Conservation (phyloP, 2,888 invertebrate genomes). For the Eupithecia subfuscata region DNA sequence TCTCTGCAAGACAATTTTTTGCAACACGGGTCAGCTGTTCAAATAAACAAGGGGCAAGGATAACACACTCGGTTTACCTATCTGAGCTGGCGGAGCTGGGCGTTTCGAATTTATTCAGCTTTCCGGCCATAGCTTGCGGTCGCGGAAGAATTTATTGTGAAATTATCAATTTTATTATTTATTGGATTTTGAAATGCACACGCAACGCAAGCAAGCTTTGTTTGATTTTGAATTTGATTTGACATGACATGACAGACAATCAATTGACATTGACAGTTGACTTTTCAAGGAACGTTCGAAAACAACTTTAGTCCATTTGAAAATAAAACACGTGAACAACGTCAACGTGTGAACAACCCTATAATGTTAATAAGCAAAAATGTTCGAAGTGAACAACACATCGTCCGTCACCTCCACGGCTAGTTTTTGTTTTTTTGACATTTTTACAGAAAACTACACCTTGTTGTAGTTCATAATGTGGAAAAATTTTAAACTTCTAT, state of each 20-base stretch:
- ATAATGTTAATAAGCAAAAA: too few relatives aligned
- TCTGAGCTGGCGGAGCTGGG: slow-evolving; percentile 96
- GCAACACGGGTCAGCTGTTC: slow-evolving; percentile 77
- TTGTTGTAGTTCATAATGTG: too few relatives aligned
- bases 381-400: too few relatives aligned
- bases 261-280: not conserved
- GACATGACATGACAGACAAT: slow-evolving; percentile 10
- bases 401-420: too few relatives aligned
- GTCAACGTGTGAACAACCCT: too few relatives aligned
- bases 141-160: slow-evolving; percentile 48
- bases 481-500: too few relatives aligned
- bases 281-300: not conserved
- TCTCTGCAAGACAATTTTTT: slow-evolving; percentile 61
- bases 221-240: slow-evolving; percentile 20
- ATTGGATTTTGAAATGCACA: slow-evolving; percentile 59
- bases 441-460: too few relatives aligned
- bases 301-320: not conserved
- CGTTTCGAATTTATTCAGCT: slow-evolving; percentile 89
- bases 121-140: slow-evolving; percentile 75
- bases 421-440: too few relatives aligned
- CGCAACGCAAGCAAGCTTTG: slow-evolving; percentile 48
- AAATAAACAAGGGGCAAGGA: slow-evolving; percentile 74
- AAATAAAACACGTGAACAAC: too few relatives aligned
- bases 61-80: slow-evolving; percentile 86
- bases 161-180: slow-evolving; percentile 47